These are phyloP conservation scores for Anabacerthia variegaticeps DNA, from an alignment of 2,797 vertebrate genomes.

Conservation along the genomic window DNA sequence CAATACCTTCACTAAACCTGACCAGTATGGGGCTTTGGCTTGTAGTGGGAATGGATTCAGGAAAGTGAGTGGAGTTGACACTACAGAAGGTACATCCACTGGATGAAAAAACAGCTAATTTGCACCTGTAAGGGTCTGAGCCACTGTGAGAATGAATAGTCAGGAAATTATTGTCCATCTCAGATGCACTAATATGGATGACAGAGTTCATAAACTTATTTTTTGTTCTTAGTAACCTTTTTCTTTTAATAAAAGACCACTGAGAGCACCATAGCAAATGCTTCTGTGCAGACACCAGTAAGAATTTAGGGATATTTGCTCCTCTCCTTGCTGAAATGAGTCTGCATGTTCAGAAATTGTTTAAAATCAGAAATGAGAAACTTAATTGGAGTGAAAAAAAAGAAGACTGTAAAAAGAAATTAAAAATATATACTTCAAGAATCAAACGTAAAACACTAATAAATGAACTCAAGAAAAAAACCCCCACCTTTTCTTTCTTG, in stretches of 20 bases:
- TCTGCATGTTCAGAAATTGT: slow-evolving; percentile 2
- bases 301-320: not conserved
- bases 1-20: not conserved
- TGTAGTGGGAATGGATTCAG: not conserved
- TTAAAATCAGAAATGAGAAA: slow-evolving; percentile 7
- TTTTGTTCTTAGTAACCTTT: not conserved
- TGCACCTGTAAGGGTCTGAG: not conserved
- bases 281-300: not conserved
- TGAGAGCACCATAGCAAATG: not conserved
- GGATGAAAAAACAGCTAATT: not conserved
- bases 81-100: accelerated
- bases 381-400: not conserved
- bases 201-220: not conserved
- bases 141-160: not conserved
- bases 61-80: not conserved
- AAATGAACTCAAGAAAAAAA: not conserved
- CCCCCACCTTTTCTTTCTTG: not conserved
- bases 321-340: not conserved
- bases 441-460: slow-evolving; percentile 11
- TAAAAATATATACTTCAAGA: not conserved
- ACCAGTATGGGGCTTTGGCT: not conserved
- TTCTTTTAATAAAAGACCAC: not conserved
- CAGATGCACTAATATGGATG: not conserved
- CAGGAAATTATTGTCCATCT: not conserved
- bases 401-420: not conserved